These are phyloP conservation scores for Micromussa lordhowensis DNA, from an alignment of 92 coral and sea anemone genomes.

Conservation along the genomic window DNA sequence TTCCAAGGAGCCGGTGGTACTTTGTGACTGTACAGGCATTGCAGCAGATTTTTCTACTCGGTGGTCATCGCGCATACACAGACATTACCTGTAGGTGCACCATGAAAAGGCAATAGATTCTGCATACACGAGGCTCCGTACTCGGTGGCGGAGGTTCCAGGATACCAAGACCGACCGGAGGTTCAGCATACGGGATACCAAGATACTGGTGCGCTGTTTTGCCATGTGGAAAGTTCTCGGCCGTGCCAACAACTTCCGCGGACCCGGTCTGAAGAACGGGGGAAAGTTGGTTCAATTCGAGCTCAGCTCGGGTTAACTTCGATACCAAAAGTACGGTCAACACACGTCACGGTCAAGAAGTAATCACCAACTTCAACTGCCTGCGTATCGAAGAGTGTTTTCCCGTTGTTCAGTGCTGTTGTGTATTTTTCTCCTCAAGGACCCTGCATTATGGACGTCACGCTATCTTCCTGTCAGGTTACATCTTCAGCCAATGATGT, in stretches of 20 bases:
- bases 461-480: too few relatives aligned
- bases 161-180: constrained; percentile 88
- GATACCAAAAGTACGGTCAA: not conserved
- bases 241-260: constrained; percentile 73
- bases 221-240: constrained; percentile 47
- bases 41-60: too few relatives aligned
- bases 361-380: not conserved
- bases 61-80: too few relatives aligned
- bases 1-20: too few relatives aligned
- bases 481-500: too few relatives aligned
- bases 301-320: not conserved
- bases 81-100: too few relatives aligned
- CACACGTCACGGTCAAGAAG: not conserved
- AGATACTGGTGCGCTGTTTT: constrained; percentile 66
- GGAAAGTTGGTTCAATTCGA: not conserved
- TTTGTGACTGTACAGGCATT: too few relatives aligned
- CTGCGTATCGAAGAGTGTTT: not conserved
- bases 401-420: not conserved
- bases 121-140: constrained; percentile 69
- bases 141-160: constrained; percentile 48
- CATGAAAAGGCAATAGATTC: not conserved
- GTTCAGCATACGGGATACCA: constrained; percentile 86
- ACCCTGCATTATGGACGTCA: too few relatives aligned
- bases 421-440: not conserved
- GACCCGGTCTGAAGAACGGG: constrained; percentile 59